Conservation (phyloP, 2,888 invertebrate genomes). For the Euzetes globulus region DNA sequence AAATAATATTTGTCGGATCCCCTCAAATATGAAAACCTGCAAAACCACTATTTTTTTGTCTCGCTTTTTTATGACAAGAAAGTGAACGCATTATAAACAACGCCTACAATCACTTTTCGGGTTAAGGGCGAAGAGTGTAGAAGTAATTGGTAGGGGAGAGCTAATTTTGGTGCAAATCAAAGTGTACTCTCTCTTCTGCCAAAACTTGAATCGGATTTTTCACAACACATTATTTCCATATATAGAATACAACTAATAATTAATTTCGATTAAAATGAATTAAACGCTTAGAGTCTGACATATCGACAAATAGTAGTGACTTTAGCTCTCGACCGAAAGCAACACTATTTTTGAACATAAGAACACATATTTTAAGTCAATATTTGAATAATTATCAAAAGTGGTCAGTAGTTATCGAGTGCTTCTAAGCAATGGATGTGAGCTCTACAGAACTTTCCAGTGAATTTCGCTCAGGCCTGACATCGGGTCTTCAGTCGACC, state of each 20-base stretch:
- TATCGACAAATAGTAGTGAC: background rate
- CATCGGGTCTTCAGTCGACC: background rate
- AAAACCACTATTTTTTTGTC: background rate
- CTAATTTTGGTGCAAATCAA: background rate
- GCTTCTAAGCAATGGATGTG: background rate
- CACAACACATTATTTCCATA: background rate
- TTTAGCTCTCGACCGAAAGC: background rate
- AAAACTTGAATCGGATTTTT: background rate
- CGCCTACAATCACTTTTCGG: background rate
- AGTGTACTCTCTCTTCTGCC: background rate
- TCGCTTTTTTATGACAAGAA: background rate
- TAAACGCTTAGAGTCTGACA: background rate
- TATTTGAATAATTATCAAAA: background rate
- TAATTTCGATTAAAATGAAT: background rate
- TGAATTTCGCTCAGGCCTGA: background rate
- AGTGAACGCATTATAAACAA: background rate
- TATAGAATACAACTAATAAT: constrained; percentile 1
- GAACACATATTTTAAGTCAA: background rate
- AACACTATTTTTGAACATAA: background rate
- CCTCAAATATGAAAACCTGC: background rate
- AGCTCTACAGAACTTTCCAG: background rate
- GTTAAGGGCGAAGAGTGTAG: constrained; percentile 1
- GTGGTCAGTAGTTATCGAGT: background rate
- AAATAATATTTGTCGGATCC: background rate
- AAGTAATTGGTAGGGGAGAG: background rate